Evolutionary conservation across 2,113 vertebrate species (phyloP).

Genomic region (Dunckerocampus dactyliophorus): DNA sequence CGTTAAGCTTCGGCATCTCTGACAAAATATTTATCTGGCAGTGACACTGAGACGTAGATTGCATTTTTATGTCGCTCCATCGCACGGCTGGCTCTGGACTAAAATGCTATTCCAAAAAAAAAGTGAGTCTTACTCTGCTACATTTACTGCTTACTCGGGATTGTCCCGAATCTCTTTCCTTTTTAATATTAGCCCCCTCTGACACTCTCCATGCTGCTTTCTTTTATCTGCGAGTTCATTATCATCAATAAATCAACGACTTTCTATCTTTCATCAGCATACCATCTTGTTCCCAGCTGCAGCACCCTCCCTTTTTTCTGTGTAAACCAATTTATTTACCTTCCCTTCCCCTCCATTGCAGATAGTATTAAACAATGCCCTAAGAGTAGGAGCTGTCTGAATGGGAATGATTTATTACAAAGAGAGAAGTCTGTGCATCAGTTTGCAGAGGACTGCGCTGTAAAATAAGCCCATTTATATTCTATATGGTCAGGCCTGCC

Average conservation of each 20-base stretch:
- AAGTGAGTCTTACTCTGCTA: slow-evolving; percentile 59
- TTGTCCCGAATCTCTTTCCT: slow-evolving; percentile 49
- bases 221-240: slow-evolving; percentile 73
- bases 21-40: slow-evolving; percentile 64
- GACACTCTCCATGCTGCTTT: slow-evolving; percentile 56
- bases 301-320: slow-evolving; percentile 61
- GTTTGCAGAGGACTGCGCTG: slow-evolving; percentile 77
- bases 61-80: slow-evolving; percentile 67
- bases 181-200: slow-evolving; percentile 57
- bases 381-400: slow-evolving; percentile 78
- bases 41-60: slow-evolving; percentile 58
- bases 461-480: slow-evolving; percentile 85
- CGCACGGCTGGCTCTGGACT: slow-evolving; percentile 59
- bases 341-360: slow-evolving; percentile 62
- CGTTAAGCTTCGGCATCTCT: slow-evolving; percentile 50
- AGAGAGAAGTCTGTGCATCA: slow-evolving; percentile 74
- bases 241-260: slow-evolving; percentile 77
- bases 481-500: slow-evolving; percentile 77
- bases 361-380: slow-evolving; percentile 83
- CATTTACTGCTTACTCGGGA: slow-evolving; percentile 73
- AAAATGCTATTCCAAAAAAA: slow-evolving; percentile 68
- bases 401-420: slow-evolving; percentile 83
- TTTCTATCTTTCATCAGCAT: slow-evolving; percentile 72
- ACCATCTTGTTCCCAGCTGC: slow-evolving; percentile 52
- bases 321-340: slow-evolving; percentile 79